Evolutionary conservation across 2,888 invertebrate genomes (phyloP).

Genomic region (Synanthedon tipuliformis): DNA sequence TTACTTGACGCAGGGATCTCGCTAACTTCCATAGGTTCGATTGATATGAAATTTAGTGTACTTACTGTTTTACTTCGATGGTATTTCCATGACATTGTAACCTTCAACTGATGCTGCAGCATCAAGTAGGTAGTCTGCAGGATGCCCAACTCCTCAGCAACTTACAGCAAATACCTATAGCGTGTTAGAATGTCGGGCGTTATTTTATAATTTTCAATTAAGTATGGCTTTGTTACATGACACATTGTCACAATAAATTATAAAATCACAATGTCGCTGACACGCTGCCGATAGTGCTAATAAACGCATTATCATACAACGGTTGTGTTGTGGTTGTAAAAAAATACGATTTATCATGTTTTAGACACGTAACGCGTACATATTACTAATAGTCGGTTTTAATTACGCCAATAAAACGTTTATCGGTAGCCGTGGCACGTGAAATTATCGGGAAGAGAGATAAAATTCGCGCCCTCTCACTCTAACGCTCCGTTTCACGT

Average conservation of each 20-base stretch:
- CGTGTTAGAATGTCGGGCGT: too few relatives aligned
- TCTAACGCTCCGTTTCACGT: constrained; percentile 49
- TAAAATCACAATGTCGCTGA: constrained; percentile 28
- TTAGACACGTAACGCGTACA: constrained; percentile 44
- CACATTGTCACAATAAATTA: constrained; percentile 13
- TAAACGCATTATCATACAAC: constrained; percentile 32
- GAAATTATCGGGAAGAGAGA: constrained; percentile 53
- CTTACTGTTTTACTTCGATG: too few relatives aligned
- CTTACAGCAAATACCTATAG: too few relatives aligned
- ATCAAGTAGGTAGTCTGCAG: too few relatives aligned
- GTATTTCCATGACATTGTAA: too few relatives aligned
- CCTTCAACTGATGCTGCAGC: too few relatives aligned
- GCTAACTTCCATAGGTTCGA: too few relatives aligned
- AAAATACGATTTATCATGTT: constrained; percentile 29
- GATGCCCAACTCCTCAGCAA: too few relatives aligned
- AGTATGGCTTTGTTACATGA: background rate
- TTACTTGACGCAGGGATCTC: too few relatives aligned
- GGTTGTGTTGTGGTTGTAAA: constrained; percentile 39
- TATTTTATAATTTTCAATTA: background rate
- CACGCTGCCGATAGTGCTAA: constrained; percentile 30
- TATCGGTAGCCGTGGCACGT: constrained; percentile 58
- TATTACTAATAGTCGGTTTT: constrained; percentile 51
- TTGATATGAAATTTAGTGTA: too few relatives aligned
- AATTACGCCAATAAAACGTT: constrained; percentile 66
- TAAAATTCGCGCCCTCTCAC: constrained; percentile 44